These are phyloP conservation scores for Lysiphlebus fabarum DNA, from an alignment of 1,140 invertebrate genomes.

Conservation along the genomic window DNA sequence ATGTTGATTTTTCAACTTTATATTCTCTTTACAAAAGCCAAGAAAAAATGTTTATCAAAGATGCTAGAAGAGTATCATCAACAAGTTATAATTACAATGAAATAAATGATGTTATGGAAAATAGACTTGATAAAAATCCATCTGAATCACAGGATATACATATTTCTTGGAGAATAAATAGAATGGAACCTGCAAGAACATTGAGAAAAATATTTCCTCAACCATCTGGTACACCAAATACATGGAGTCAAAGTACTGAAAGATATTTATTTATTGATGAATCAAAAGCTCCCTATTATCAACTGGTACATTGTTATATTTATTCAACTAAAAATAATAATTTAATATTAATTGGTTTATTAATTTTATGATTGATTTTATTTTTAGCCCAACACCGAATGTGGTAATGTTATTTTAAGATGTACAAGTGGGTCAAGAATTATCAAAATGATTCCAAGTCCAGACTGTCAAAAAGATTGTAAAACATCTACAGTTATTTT, in stretches of 20 bases:
- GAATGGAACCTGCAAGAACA: conserved; percentile 63
- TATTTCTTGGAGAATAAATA: conserved; percentile 66
- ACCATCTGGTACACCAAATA: conserved; percentile 60
- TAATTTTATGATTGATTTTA: background rate
- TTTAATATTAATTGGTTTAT: no score
- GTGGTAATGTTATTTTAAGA: conserved; percentile 69
- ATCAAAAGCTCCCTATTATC: conserved; percentile 57
- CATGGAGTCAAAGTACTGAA: conserved; percentile 67
- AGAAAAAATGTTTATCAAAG: conserved; percentile 25
- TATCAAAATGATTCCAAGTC: conserved; percentile 64
- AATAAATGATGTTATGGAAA: conserved; percentile 40
- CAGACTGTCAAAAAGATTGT: conserved; percentile 66
- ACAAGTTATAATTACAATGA: conserved; percentile 48
- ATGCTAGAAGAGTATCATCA: conserved; percentile 56
- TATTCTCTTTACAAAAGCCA: conserved; percentile 23
- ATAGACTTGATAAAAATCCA: conserved; percentile 34
- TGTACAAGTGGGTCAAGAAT: conserved; percentile 64
- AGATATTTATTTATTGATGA: conserved; percentile 71
- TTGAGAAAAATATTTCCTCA: conserved; percentile 65
- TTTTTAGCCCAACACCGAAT: conserved; percentile 68
- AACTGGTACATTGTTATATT: conserved; percentile 51
- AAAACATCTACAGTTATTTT: conserved; percentile 63
- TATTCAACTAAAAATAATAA: background rate
- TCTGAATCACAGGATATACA: conserved; percentile 39
- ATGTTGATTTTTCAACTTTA: conserved; percentile 28